Percentiles rank a stretch among this genome's conserved stretches.
Conservation (phyloP, 1,140 invertebrate genomes). For the Dryas iulia region DNA sequence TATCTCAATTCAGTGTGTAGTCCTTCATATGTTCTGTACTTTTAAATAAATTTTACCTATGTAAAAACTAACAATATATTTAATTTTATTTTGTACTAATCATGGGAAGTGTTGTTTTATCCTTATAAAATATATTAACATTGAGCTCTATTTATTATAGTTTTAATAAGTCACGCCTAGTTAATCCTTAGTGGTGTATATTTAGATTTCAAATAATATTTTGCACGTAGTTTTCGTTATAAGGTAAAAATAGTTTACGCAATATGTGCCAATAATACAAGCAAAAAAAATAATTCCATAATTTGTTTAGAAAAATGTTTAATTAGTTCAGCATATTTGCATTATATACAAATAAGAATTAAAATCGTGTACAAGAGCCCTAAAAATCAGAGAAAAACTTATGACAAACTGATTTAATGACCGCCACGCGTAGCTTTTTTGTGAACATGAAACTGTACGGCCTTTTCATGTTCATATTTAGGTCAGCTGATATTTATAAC, state of each 20-base stretch:
- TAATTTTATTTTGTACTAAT: constrained; percentile 82
- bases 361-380: not conserved
- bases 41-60: constrained; percentile 81
- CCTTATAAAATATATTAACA: constrained; percentile 82
- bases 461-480: not conserved
- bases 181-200: not conserved
- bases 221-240: not conserved
- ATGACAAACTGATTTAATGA: not conserved
- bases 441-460: not conserved
- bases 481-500: constrained; percentile 1
- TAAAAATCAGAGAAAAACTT: not conserved
- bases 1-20: constrained; percentile 80
- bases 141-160: constrained; percentile 80
- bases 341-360: not conserved
- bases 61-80: constrained; percentile 81
- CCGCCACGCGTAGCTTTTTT: not conserved
- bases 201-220: too few species aligned
- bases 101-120: constrained; percentile 81
- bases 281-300: not conserved
- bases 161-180: constrained; percentile 66
- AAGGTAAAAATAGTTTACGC: not conserved
- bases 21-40: constrained; percentile 80
- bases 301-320: not conserved
- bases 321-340: not conserved
- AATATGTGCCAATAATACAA: not conserved